These are phyloP conservation scores for Silurus aristotelis DNA, from an alignment of 2,797 vertebrate species.

Conservation along the genomic window DNA sequence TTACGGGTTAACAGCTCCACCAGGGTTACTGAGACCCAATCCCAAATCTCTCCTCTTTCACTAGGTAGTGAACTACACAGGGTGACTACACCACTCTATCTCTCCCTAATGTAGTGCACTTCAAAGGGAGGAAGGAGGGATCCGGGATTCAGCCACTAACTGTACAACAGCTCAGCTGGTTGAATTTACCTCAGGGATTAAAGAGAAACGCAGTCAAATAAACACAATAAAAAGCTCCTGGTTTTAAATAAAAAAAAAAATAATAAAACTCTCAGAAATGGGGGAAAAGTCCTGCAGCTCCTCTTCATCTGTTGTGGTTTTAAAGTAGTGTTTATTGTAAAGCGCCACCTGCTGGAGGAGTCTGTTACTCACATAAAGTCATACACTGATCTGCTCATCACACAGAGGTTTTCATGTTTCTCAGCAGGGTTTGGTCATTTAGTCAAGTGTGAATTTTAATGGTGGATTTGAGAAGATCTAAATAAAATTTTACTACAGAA, in stretches of 20 bases:
- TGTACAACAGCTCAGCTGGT: not conserved
- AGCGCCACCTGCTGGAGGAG: not conserved
- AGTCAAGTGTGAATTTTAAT: no score
- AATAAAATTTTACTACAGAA: no score
- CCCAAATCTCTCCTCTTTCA: not conserved
- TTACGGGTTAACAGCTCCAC: not conserved
- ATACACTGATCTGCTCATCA: no score
- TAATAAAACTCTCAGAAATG: no score
- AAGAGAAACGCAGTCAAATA: not conserved
- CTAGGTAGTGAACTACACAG: not conserved
- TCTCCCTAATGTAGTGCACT: not conserved
- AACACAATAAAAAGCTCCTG: not conserved
- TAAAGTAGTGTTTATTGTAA: not conserved
- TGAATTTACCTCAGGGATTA: not conserved
- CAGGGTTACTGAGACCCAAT: not conserved
- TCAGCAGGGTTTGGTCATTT: no score
- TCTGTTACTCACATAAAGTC: no score
- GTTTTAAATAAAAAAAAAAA: not conserved
- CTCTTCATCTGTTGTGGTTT: not conserved
- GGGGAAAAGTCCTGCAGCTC: not conserved
- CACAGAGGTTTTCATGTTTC: no score
- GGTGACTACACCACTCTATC: not conserved
- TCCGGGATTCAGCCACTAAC: not conserved
- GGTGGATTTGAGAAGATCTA: no score
- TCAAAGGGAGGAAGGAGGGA: no score